Conservation (phyloP, 2,888 invertebrate species). For the Polydrusus tereticollis region DNA sequence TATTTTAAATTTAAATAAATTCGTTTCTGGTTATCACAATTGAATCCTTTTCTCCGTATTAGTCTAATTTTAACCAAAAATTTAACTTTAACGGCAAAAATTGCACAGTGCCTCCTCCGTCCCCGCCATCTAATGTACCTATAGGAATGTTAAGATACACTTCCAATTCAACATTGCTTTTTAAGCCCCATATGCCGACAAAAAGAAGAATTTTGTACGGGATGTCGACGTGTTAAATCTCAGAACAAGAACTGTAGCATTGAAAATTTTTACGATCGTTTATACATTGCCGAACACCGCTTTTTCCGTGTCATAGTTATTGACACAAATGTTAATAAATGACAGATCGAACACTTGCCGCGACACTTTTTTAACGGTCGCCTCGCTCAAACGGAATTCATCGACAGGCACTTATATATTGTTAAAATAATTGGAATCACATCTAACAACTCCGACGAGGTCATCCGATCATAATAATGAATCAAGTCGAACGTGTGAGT, state of each 20-base stretch:
- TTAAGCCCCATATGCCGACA: conserved; percentile 6
- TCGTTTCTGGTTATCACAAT: no score
- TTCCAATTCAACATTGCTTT: conserved; percentile 1
- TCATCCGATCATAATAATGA: conserved; percentile 34
- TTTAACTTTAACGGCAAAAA: neutral
- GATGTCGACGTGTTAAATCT: conserved; percentile 35
- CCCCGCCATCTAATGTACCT: neutral
- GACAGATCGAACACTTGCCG: conserved; percentile 46
- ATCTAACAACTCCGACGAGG: conserved; percentile 48
- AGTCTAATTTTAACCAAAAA: neutral
- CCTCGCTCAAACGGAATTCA: conserved; percentile 53
- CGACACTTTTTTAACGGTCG: conserved; percentile 48
- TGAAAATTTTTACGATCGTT: conserved; percentile 39
- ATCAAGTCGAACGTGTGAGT: conserved; percentile 36
- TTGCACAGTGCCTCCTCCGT: neutral
- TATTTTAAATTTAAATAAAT: no score
- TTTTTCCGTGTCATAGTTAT: conserved; percentile 55
- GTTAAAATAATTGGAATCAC: conserved; percentile 53
- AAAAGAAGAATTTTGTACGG: conserved; percentile 27
- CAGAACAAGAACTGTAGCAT: conserved; percentile 31
- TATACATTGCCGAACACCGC: conserved; percentile 44
- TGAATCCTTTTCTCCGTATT: no score
- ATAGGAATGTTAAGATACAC: neutral
- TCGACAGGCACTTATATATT: conserved; percentile 49
- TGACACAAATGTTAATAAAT: conserved; percentile 56